A percentile compares a stretch with the other conserved stretches of the same genome.
Evolutionary conservation across 2,888 invertebrate genomes (phyloP).

Genomic region (Xylocampa areola): DNA sequence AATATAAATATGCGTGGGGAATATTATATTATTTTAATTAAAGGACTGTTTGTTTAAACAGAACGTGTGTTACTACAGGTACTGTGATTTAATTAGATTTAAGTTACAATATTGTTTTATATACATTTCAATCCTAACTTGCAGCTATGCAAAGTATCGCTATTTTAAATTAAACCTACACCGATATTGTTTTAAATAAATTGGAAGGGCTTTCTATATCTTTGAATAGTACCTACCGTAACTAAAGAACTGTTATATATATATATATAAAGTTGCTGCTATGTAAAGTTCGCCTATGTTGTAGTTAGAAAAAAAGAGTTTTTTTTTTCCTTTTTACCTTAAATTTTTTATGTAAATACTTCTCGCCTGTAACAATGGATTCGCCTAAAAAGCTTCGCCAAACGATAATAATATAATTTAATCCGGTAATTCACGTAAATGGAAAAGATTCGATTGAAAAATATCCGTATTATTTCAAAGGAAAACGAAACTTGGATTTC

Average conservation of each 20-base stretch:
- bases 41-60: slow-evolving; percentile 6
- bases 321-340: too few relatives aligned
- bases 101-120: slow-evolving; percentile 30
- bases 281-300: neutral
- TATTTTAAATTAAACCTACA: slow-evolving; percentile 39
- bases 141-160: slow-evolving; percentile 19
- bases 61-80: neutral
- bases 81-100: slow-evolving; percentile 27
- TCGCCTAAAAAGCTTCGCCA: neutral
- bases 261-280: neutral
- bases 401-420: neutral
- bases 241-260: neutral
- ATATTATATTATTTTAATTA: too few relatives aligned
- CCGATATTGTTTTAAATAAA: slow-evolving; percentile 6
- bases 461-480: neutral
- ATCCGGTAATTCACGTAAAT: neutral
- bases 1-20: too few relatives aligned
- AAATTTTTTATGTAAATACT: neutral
- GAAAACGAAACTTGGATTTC: neutral
- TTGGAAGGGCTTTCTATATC: too few relatives aligned
- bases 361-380: neutral
- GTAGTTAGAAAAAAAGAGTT: neutral
- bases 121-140: slow-evolving; percentile 15
- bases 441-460: neutral
- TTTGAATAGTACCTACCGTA: neutral